Base-by-base conservation (phyloP, 2,888 invertebrate species). In the Agonopterix alstromeriana region DNA sequence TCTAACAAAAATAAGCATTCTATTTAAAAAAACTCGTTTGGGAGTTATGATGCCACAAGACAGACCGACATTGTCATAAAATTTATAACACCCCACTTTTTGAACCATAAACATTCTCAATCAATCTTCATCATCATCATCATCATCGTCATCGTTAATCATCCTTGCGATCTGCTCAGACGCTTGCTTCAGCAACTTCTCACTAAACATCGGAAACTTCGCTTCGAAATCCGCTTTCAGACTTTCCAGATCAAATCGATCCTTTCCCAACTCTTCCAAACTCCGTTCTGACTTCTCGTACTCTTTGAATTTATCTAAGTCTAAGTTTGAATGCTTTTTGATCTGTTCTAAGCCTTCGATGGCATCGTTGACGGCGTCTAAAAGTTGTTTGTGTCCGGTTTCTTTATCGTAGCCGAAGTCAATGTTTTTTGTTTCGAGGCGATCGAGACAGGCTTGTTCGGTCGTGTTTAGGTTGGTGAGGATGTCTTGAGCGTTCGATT, bases 351-450 rank as follows among this genome's bases (percentile, higher is more conserved):
- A 54, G 0, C 84, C 84, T 0, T 77, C 70, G 0, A 86, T 73
- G 1, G 87, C 82, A 42, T 88, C 85, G 0, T 73, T 78, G 0
- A 89, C 82, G 0, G 86, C 84, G 0, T 87, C 82, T 1, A 87
- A 45, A 0, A 89, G 53, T 48, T 87, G 80, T 43, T 77, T 70
- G 47, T 85, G 85, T 0, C 87, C 86, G 0, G 69, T 72, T 0
- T 69, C 65, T 17, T 81, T 73, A 14, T 75, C 57, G 46, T 75
- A 85, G 0, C 88, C 89, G 45, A 88, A 80, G 35, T 87, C 82
- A 0, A 89, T 67, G 8, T 85, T 82, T 48, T 76, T 81, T 0
- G 77, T 72, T 27, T 77, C 67, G 0, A 89, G 57, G 46, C 70
- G 78, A 53, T 89, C 74, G 0, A 88, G 60, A 42, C 63, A 71